Evolutionary conservation across 1,140 invertebrate species (phyloP).

Genomic region (Oryzaephilus surinamensis): DNA sequence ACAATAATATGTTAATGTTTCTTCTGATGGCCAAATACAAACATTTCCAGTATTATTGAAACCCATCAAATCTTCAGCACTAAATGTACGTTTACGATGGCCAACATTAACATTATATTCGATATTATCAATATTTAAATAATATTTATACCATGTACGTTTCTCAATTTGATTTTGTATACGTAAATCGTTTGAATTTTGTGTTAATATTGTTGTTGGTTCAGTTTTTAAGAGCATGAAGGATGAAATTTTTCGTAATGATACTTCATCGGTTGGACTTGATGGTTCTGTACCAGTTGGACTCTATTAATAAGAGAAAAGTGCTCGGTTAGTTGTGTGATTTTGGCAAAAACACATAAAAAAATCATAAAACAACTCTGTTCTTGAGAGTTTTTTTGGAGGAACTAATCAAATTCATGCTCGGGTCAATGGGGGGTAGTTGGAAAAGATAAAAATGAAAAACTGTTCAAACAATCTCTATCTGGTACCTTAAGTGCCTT

Average conservation of each 20-base stretch:
- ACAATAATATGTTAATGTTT: constrained; percentile 66
- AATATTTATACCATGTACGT: constrained; percentile 45
- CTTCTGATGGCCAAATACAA: constrained; percentile 84
- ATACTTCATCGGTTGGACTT: constrained; percentile 40
- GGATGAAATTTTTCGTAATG: constrained; percentile 45
- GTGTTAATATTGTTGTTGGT: constrained; percentile 16
- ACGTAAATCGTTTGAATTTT: constrained; percentile 10
- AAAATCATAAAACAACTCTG: not conserved
- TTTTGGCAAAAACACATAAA: not conserved
- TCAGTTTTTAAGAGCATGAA: constrained; percentile 42
- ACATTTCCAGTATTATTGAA: constrained; percentile 90
- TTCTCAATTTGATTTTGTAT: constrained; percentile 22
- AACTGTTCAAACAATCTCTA: constrained; percentile 1
- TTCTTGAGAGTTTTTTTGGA: not conserved
- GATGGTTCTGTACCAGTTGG: constrained; percentile 31
- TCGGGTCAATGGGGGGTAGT: not conserved
- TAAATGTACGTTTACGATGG: constrained; percentile 49
- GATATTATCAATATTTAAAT: constrained; percentile 35
- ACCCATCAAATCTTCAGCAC: constrained; percentile 62
- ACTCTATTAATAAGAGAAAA: too few species aligned
- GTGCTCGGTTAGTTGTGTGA: constrained; percentile 12
- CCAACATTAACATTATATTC: constrained; percentile 44
- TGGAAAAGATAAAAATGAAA: constrained; percentile 1
- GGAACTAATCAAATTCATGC: not conserved
- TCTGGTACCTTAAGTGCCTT: constrained; percentile 44